Evolutionary conservation across 2,113 vertebrate genomes (phyloP), one percentile per base, ranked within the genome.

Genomic region (Semnornis frantzii): DNA sequence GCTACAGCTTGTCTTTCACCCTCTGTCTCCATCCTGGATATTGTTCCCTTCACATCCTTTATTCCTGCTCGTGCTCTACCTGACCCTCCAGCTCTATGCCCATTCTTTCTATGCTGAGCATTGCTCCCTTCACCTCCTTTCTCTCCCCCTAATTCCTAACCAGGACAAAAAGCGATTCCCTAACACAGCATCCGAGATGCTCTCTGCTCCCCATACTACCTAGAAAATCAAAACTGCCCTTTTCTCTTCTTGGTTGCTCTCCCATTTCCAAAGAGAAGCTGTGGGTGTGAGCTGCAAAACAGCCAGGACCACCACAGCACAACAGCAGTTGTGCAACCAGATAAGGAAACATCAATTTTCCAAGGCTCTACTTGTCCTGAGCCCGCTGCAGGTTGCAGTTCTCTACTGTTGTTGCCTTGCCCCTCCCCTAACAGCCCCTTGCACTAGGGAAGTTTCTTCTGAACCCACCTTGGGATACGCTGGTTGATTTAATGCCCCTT

Each of bases 141-240:
- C 39, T 83, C 54, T 82, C 30, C 60, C 5, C 15, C 65, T 16
- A 17, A 62, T 18, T 46, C 59, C 59, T 48, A 63, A 52, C 24
- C 24, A 90, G 34, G 14, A 27, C 31, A 71, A 42, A 70, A 64
- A 60, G 52, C 33, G 6, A 44, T 16, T 66, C 58, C 75, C 39
- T 85, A 19, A 8, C 27, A 10, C 0, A 0, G 30, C 2, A 2
- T 9, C 15, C 50, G 34, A 54, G 54, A 42, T 3, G 16, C 37
- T 58, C 28, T 59, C 63, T 37, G 69, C 69, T 84, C 58, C 65
- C 52, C 64, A 9, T 59, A 15, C 20, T 7, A 30, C 37, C 14
- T 69, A 70, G 58, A 27, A 76, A 76, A 68, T 13, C 27, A 16
- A 57, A 57, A 17, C 46, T 63, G 70, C 75, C 33, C n/a, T 37